These are phyloP conservation scores for fruit fly (Drosophila melanogaster) DNA, from an alignment of 1,140 invertebrate species.

Conservation along the genomic window Release_6_plus_ISO1_MT NC_004354.4:21407001-21407500, in stretches of 20 bases:
- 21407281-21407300: neutral
- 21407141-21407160: too few relatives aligned
- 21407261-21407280: neutral
- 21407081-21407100: too few relatives aligned
- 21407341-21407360: neutral
- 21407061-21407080: too few relatives aligned
- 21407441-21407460: constrained; percentile 78
- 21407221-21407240: neutral
- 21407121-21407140: too few relatives aligned
- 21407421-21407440: constrained; percentile 74
- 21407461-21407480: constrained; percentile 38
- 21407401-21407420: constrained; percentile 77
- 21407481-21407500: neutral
- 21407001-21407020: constrained; percentile 5
- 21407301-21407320: neutral
- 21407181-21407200: too few relatives aligned
- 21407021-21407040: neutral
- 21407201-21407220: neutral
- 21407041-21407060: neutral
- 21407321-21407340: constrained; percentile 15
- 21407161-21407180: too few relatives aligned
- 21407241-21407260: neutral
- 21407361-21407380: neutral
- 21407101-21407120: too few relatives aligned
- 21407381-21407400: constrained; percentile 36